A percentile compares a stretch with the other conserved stretches of the same genome.
Evolutionary conservation across 2,797 vertebrate species (phyloP).

Genomic region (Leuciscus waleckii): DNA sequence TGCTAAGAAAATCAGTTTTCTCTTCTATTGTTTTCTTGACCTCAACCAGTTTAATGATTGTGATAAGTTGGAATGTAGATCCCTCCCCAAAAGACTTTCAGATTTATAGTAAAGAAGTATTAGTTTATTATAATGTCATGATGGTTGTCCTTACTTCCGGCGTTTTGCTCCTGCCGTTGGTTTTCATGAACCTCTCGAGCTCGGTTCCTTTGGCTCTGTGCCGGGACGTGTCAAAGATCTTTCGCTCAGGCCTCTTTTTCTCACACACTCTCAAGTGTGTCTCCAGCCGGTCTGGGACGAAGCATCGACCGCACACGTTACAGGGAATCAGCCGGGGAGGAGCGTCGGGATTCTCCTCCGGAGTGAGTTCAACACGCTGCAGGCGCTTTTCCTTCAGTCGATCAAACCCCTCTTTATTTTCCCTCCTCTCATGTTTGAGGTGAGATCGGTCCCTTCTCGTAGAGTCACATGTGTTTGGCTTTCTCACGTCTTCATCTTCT

Average conservation of each 20-base stretch:
- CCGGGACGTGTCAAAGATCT: constrained; percentile 81
- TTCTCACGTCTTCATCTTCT: constrained; percentile 28
- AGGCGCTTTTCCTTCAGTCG: not conserved
- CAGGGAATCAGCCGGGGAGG: constrained; percentile 72
- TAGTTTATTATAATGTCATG: too few species aligned
- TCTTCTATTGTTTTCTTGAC: too few species aligned
- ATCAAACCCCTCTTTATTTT: not conserved
- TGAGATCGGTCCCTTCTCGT: constrained; percentile 1
- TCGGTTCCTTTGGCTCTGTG: constrained; percentile 83
- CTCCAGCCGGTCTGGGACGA: constrained; percentile 78
- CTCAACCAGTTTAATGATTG: too few species aligned
- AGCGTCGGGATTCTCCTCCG: not conserved
- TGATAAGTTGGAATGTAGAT: too few species aligned
- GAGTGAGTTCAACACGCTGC: constrained; percentile 39
- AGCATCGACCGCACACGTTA: constrained; percentile 79
- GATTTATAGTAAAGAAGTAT: too few species aligned
- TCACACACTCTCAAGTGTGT: constrained; percentile 81
- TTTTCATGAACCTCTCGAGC: constrained; percentile 78
- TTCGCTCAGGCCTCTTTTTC: constrained; percentile 76
- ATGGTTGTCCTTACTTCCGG: constrained; percentile 67
- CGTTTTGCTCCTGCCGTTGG: constrained; percentile 62
- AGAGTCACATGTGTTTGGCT: constrained; percentile 2
- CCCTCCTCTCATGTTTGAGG: constrained; percentile 27
- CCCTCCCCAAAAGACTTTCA: too few species aligned
- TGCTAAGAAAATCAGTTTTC: too few species aligned